Conservation (phyloP, 2,888 invertebrate genomes). For the Xestoiulus laeticollis region DNA sequence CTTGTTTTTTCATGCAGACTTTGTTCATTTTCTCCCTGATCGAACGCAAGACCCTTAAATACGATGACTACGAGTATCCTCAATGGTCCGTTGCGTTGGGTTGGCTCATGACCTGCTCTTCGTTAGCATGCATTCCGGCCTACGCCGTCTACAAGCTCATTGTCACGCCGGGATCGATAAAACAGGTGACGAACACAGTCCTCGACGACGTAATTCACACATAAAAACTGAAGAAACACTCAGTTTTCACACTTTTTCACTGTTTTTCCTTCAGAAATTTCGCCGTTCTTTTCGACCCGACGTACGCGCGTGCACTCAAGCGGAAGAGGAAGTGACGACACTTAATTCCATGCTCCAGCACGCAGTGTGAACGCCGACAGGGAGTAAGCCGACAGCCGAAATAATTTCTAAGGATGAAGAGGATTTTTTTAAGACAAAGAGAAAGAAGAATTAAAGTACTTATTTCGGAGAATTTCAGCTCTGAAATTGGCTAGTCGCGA, state of each 20-base stretch:
- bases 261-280: slow-evolving; percentile 51
- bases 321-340: slow-evolving; percentile 43
- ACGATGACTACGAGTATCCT: slow-evolving; percentile 76
- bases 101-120: slow-evolving; percentile 83
- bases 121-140: slow-evolving; percentile 83
- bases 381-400: too few species aligned
- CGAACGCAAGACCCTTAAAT: slow-evolving; percentile 79
- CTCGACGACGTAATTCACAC: too few species aligned
- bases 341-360: slow-evolving; percentile 47
- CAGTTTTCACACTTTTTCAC: too few species aligned
- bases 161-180: slow-evolving; percentile 59
- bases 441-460: background rate
- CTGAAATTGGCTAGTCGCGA: too few species aligned
- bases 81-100: slow-evolving; percentile 83
- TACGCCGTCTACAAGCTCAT: slow-evolving; percentile 76
- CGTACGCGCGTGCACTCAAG: slow-evolving; percentile 42
- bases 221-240: too few species aligned
- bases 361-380: slow-evolving; percentile 10
- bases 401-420: too few species aligned
- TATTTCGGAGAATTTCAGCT: too few species aligned
- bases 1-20: too few species aligned
- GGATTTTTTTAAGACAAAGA: background rate
- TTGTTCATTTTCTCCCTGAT: slow-evolving; percentile 85
- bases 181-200: too few species aligned
- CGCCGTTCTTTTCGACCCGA: slow-evolving; percentile 49